Conservation (phyloP, 2,888 invertebrate genomes). For the Allolobophora icterica region DNA sequence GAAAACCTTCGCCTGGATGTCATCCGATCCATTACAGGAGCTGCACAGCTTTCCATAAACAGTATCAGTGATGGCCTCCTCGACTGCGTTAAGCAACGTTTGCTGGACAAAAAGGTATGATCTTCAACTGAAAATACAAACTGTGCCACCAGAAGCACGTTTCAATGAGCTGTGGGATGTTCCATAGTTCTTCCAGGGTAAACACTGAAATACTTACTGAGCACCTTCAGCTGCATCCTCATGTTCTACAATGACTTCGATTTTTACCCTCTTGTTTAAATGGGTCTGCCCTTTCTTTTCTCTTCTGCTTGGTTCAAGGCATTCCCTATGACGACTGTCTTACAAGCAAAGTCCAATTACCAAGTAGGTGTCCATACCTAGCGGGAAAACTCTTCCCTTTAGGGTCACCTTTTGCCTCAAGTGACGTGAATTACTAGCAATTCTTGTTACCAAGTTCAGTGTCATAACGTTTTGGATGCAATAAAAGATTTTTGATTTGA, state of each 20-base stretch:
- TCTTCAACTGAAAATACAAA: neutral
- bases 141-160: neutral
- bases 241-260: neutral
- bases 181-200: neutral
- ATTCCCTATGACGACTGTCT: too few relatives aligned
- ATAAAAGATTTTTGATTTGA: too few relatives aligned
- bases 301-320: neutral
- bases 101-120: slow-evolving; percentile 85
- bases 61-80: slow-evolving; percentile 82
- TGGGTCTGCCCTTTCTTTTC: neutral
- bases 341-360: too few relatives aligned
- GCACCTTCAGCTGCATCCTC: neutral
- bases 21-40: slow-evolving; percentile 92
- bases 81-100: slow-evolving; percentile 90
- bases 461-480: too few relatives aligned
- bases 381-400: too few relatives aligned
- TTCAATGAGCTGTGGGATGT: neutral
- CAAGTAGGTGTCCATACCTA: too few relatives aligned
- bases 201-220: neutral
- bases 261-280: neutral
- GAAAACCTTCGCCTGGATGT: slow-evolving; percentile 74
- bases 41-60: slow-evolving; percentile 87
- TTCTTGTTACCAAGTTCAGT: too few relatives aligned
- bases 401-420: too few relatives aligned
- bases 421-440: too few relatives aligned